Evolutionary conservation across 2,888 invertebrate species (phyloP).

Genomic region (Hypomecis punctinalis): DNA sequence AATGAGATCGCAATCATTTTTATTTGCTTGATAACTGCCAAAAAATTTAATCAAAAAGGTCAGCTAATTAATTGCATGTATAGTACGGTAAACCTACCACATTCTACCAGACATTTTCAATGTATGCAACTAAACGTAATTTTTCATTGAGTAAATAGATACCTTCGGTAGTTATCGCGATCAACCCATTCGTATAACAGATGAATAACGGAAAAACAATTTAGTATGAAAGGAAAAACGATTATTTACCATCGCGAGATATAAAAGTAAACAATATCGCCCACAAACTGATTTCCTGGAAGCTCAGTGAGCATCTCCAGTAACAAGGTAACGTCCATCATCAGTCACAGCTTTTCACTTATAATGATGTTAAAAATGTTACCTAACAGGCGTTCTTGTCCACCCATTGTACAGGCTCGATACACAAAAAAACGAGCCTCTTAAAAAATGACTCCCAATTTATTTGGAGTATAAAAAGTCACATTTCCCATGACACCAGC

Average conservation of each 20-base stretch:
- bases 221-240: conserved; percentile 26
- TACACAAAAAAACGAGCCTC: conserved; percentile 67
- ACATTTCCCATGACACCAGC: conserved; percentile 80
- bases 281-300: conserved; percentile 50
- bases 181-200: conserved; percentile 15
- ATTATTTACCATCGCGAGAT: conserved; percentile 28
- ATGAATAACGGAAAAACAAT: conserved; percentile 30
- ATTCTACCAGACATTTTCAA: neutral
- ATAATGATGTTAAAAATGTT: conserved; percentile 85
- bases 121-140: conserved; percentile 2
- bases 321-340: conserved; percentile 59
- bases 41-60: neutral
- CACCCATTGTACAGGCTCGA: conserved; percentile 80
- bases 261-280: conserved; percentile 27
- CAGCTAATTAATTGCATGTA: neutral
- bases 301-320: conserved; percentile 49
- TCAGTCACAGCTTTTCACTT: conserved; percentile 81
- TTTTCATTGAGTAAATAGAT: conserved; percentile 5
- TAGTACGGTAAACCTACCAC: neutral
- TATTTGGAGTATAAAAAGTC: conserved; percentile 80
- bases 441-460: conserved; percentile 83
- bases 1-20: conserved; percentile 17
- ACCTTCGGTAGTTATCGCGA: conserved; percentile 16
- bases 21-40: neutral
- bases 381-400: conserved; percentile 81